Conservation (phyloP, 2,888 invertebrate genomes). For the Bhutanitis thaidina region DNA sequence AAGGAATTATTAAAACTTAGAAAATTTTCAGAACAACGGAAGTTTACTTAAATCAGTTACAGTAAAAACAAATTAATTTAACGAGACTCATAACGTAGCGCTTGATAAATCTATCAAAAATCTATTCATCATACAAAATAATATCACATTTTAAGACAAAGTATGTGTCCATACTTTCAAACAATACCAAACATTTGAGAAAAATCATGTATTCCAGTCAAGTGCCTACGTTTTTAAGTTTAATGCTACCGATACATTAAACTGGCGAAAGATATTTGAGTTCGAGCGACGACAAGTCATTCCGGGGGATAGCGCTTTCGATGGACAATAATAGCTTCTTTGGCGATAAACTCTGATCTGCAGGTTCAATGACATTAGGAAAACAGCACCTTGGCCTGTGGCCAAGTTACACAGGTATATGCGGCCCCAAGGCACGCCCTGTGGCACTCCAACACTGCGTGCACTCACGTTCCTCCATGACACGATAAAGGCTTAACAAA, state of each 20-base stretch:
- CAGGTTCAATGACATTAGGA: slow-evolving; percentile 74
- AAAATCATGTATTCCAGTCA: too few species aligned
- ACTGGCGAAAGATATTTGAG: slow-evolving; percentile 74
- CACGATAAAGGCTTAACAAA: slow-evolving; percentile 74
- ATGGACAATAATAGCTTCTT: slow-evolving; percentile 78
- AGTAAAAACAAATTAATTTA: too few species aligned
- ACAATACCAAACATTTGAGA: too few species aligned
- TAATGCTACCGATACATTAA: slow-evolving; percentile 78
- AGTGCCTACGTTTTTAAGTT: slow-evolving; percentile 55
- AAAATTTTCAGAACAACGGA: too few species aligned
- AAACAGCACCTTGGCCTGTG: slow-evolving; percentile 73
- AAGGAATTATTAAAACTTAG: too few species aligned
- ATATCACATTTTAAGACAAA: too few species aligned
- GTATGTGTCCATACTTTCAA: too few species aligned
- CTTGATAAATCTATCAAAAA: too few species aligned
- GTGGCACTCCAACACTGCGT: slow-evolving; percentile 2
- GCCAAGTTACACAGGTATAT: slow-evolving; percentile 76
- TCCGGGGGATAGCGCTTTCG: slow-evolving; percentile 64
- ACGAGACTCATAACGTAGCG: too few species aligned
- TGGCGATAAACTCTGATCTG: slow-evolving; percentile 80
- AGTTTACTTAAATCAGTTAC: too few species aligned
- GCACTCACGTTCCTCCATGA: slow-evolving; percentile 24
- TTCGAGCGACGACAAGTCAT: slow-evolving; percentile 68
- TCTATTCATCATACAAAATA: too few species aligned
- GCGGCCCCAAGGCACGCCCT: slow-evolving; percentile 28